phyloP scores from a whole-genome alignment of 2,888 invertebrate species.

The Scaptodrosophila latifasciaeformis region DNA sequence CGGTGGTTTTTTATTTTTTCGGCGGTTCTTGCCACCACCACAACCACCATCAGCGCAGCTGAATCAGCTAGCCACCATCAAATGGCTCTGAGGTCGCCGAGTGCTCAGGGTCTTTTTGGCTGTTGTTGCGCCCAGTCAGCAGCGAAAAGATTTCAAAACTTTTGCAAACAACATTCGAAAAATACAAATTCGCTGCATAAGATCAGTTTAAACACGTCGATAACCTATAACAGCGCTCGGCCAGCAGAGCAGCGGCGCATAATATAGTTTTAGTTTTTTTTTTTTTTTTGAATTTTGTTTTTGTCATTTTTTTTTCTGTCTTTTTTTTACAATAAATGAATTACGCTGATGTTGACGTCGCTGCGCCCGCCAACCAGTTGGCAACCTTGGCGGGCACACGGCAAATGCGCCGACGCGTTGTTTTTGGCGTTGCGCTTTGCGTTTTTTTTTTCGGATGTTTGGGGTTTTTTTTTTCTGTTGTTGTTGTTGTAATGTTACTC shows the following conservation, averaged over 20 bases:
- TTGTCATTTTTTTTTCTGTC: no score
- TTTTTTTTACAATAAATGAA: conserved; percentile 36
- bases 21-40: no score
- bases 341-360: conserved; percentile 38
- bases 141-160: conserved; percentile 59
- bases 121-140: conserved; percentile 7
- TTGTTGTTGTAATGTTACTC: conserved; percentile 3
- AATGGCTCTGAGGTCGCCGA: no score
- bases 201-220: not conserved
- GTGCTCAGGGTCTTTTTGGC: conserved; percentile 14
- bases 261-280: not conserved
- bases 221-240: not conserved
- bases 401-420: conserved; percentile 16
- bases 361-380: conserved; percentile 52
- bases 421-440: conserved; percentile 47
- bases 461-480: conserved; percentile 25
- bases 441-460: conserved; percentile 27
- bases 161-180: conserved; percentile 42
- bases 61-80: no score
- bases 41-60: no score
- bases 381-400: conserved; percentile 44
- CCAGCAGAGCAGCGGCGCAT: not conserved
- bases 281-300: no score
- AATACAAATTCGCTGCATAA: conserved; percentile 2
- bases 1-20: not conserved